A percentile compares a stretch with the other conserved stretches of the same genome.
These are phyloP conservation scores for Saiga tatarica DNA, from an alignment of 2,113 vertebrate species.

Conservation along the genomic window DNA sequence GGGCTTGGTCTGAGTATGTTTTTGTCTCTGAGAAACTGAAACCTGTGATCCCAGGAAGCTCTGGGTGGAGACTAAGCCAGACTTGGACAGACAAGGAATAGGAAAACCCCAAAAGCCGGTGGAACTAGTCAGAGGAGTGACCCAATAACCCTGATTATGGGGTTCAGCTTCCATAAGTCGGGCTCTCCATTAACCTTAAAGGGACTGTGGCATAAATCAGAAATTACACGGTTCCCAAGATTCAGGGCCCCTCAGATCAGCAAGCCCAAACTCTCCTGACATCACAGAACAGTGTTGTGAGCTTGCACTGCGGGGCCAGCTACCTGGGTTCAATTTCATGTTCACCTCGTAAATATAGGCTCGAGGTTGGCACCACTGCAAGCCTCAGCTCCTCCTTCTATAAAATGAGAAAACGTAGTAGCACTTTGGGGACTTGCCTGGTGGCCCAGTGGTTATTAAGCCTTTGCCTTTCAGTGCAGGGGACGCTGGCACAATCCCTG, in stretches of 20 bases:
- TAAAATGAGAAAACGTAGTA: constrained; percentile 14
- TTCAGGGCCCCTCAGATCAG: neutral
- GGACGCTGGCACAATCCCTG: neutral
- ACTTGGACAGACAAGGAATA: neutral
- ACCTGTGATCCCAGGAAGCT: neutral
- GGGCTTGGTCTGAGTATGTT: neutral
- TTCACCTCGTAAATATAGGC: neutral
- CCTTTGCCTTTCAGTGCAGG: neutral
- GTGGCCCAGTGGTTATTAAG: neutral
- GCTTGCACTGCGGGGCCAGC: neutral
- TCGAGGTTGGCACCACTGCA: neutral
- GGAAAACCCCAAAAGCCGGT: neutral
- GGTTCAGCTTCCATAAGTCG: neutral
- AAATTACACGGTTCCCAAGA: neutral
- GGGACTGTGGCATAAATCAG: neutral
- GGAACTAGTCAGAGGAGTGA: neutral
- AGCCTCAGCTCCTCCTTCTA: neutral
- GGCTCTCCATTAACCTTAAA: neutral
- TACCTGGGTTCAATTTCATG: neutral
- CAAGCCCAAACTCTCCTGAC: neutral
- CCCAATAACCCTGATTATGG: constrained; percentile 6
- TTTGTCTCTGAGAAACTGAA: neutral
- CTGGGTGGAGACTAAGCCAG: neutral
- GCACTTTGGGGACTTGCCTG: neutral
- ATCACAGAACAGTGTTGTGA: neutral